Evolutionary conservation across 2,888 invertebrate genomes (phyloP), one percentile per base, ranked within the genome.

Genomic region (Dichetophora obliterata): DNA sequence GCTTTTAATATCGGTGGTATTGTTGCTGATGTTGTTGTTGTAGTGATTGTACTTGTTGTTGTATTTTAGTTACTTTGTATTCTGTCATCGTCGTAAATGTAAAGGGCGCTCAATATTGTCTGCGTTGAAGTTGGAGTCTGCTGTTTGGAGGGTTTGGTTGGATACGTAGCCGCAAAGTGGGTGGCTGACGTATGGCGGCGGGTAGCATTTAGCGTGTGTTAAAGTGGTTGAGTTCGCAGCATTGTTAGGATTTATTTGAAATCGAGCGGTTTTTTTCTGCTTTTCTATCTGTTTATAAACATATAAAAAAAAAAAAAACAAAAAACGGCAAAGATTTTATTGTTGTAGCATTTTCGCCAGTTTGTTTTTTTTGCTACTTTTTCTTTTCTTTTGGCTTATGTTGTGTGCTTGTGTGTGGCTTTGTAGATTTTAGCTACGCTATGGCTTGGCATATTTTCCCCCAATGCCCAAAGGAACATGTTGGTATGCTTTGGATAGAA

Each of bases 61-160:
- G 86, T 86, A 87, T 87, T 87, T 87, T 87, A 86, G 87, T 86
- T 88, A 86, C 88, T 86, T 86, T 88, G 86, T 88, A 86, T 86
- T 86, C 86, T 88, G 87, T 88, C 87, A 87, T 84, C 88, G 87
- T 87, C 70, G 74, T 57, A 78, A 81, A 80, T 81, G 79, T 80
- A 80, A 77, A 79, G 76, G 76, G 79, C 80, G 75, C 77, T 76
- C 79, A 79, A 79, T 80, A 79, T 79, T 72, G 71, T 63, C 70
- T 24, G 3, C 34, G 69, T 50, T 57, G 66, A 48, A 24, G 59
- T 43, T 24, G 16, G 14, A 5, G 22, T 52, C 50, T 65, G n/a
- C 61, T 68, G 61, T 34, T n/a, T 74, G 70, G 48, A 24, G 11
- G 43, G 11, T 43, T 66, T 14, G 59, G 65, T 52, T 61, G 22